Evolutionary conservation across 2,888 invertebrate genomes (phyloP).

Genomic region (Limnephilus rhombicus): DNA sequence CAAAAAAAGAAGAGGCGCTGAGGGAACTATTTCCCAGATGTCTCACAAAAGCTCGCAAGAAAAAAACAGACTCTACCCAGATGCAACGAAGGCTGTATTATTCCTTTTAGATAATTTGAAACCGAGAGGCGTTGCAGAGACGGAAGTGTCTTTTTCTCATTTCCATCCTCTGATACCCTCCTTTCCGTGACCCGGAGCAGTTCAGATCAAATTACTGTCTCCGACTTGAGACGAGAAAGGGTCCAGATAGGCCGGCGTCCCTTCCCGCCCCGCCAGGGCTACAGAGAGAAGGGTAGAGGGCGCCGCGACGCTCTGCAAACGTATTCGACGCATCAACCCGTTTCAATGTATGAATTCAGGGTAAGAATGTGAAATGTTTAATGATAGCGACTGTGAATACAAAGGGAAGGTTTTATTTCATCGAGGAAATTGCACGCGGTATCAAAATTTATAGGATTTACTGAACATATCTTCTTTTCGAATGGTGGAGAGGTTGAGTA

Average conservation of each 20-base stretch:
- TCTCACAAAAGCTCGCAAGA: neutral
- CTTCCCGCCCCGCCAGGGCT: neutral
- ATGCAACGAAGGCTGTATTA: neutral
- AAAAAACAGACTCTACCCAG: neutral
- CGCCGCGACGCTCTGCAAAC: slow-evolving; percentile 10
- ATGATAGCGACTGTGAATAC: slow-evolving; percentile 2
- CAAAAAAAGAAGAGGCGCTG: neutral
- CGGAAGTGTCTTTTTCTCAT: slow-evolving; percentile 37
- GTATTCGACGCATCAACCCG: slow-evolving; percentile 20
- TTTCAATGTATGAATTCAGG: slow-evolving; percentile 30
- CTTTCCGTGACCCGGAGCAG: slow-evolving; percentile 56
- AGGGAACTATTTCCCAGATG: neutral
- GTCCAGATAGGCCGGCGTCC: neutral
- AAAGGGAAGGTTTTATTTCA: neutral
- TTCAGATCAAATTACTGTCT: slow-evolving; percentile 64
- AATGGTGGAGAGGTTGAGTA: neutral
- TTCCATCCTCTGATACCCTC: neutral
- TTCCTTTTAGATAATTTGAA: slow-evolving; percentile 40
- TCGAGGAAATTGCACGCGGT: neutral
- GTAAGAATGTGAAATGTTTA: slow-evolving; percentile 32
- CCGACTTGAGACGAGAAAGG: slow-evolving; percentile 43
- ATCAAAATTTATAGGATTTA: neutral
- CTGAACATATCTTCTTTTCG: neutral
- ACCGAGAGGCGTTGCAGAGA: neutral
- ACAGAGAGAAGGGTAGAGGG: neutral